Evolutionary conservation across 2,888 invertebrate genomes (phyloP), one percentile per base, ranked within the genome.

Genomic region (Lochmaea crataegi): DNA sequence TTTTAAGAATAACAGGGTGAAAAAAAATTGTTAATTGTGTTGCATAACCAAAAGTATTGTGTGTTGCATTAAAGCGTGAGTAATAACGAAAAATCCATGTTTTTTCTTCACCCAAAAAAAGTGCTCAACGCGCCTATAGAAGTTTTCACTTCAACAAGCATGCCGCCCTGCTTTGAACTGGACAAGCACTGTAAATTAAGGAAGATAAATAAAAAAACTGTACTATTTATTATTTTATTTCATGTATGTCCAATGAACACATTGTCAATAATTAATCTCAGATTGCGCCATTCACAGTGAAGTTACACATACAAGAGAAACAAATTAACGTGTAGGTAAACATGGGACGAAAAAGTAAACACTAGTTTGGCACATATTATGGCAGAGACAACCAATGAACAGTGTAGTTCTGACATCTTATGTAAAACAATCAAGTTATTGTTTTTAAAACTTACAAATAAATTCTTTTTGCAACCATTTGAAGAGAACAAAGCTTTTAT

Each of bases 181-280:
- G 7, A 45, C 45, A 12, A 45, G 42, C 42, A 12, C 12, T 11
- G 42, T 42, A 42, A 12, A 12, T 42, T 11, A 58, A 61, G 41
- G 16, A 10, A 53, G 53, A 9, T 18, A 53, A 53, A 53, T 53
- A 10, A 53, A 53, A 16, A 18, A 53, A 18, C 6, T 48, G 56
- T 18, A 79, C 80, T 82, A 82, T 82, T 77, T 79, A 81, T 79
- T 79, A 78, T 82, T 85, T 85, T 85, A 85, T 85, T 85, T 83
- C 81, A 83, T 83, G 79, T 84, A 85, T 84, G 85, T 85, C 84
- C 85, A 85, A 86, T 86, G 86, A 86, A 86, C 86, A 86, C 86
- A 86, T 86, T 83, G 82, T 86, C 82, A 84, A 85, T 82, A 83
- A 83, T 83, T 83, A 84, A 81, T 81, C 83, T 84, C 85, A 86